Base-by-base conservation (phyloP, 2,797 vertebrate species). In the Australoheros facetus region DNA sequence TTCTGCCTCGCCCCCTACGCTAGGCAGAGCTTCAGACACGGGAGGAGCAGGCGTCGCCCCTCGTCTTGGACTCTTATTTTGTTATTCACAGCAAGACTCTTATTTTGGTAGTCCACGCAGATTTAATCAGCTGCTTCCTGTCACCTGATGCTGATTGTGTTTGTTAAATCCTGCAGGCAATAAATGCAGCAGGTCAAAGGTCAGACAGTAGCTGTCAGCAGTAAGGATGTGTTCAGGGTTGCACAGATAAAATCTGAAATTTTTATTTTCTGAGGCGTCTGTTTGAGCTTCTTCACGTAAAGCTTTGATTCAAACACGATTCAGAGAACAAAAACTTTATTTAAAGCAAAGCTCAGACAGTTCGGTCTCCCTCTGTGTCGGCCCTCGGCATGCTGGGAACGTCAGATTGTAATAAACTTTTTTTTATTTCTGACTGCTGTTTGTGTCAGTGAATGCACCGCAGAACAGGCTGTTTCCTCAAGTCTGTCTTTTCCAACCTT, bases 351-450 rank as follows among this genome's bases (percentile, higher is more conserved):
- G 16, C 26, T 70, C 54, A 30, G 66, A 30, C 16, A 32, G 34
- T 42, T 53, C 7, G 16, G 32, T 5, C 8, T 17, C 30, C 7
- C 1, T 62, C 21, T 66, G 39, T 57, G 4, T 23, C 34, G n/a
- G 57, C 23, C n/a, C 32, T 34, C 3, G 23, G 58, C 53, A 73
- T 77, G 66, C 42, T 77, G 37, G 51, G 23, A 73, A 57, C 53
- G 56, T 56, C 12, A 4, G 17, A 45, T 77, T 88, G 76, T 58
- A 86, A 84, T 89, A 83, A 87, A 87, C 19, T 34, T 56, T 80
- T 62, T 62, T 53, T 45, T 30, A 30, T 81, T 80, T 79, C 32
- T 58, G 56, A 13, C 42, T 53, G n/a, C 39, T 16, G 3, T 21
- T 2, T 69, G n/a, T 30, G 45, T 83, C 59, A 21, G n/a, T 77